Evolutionary conservation across 2,113 vertebrate species (phyloP).

Genomic region (Panthera tigris): DNA sequence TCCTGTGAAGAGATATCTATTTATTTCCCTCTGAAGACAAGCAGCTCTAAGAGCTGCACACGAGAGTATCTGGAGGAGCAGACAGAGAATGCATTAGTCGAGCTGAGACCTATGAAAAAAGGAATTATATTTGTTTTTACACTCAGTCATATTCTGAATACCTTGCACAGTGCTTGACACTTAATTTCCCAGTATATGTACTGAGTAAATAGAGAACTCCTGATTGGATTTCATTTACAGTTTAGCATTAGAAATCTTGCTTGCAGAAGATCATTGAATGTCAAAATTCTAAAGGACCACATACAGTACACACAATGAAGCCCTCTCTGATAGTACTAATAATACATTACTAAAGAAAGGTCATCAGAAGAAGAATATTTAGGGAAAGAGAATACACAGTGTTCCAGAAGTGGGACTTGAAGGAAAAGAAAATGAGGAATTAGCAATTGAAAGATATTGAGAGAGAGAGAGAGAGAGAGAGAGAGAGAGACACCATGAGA

Average conservation of each 20-base stretch:
- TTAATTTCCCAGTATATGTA: not conserved
- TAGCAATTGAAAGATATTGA: not conserved
- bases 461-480: not conserved
- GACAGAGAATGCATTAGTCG: not conserved
- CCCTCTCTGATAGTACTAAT: not conserved
- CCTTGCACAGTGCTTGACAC: not conserved
- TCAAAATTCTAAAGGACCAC: not conserved
- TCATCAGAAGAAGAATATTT: not conserved
- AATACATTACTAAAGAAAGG: not conserved
- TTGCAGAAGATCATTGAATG: not conserved
- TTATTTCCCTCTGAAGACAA: not conserved
- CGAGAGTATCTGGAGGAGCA: not conserved
- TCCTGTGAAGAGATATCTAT: not conserved
- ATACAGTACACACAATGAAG: not conserved
- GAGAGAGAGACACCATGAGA: not conserved
- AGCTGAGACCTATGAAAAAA: not conserved
- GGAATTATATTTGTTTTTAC: not conserved
- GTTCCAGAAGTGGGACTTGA: not conserved
- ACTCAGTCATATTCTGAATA: not conserved
- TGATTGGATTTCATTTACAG: not conserved
- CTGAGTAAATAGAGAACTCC: not conserved
- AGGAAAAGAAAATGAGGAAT: not conserved
- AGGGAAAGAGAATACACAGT: not conserved
- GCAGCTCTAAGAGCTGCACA: not conserved
- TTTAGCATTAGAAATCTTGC: not conserved